Conservation (phyloP, 1,140 invertebrate species). For the Teleogryllus occipitalis region DNA sequence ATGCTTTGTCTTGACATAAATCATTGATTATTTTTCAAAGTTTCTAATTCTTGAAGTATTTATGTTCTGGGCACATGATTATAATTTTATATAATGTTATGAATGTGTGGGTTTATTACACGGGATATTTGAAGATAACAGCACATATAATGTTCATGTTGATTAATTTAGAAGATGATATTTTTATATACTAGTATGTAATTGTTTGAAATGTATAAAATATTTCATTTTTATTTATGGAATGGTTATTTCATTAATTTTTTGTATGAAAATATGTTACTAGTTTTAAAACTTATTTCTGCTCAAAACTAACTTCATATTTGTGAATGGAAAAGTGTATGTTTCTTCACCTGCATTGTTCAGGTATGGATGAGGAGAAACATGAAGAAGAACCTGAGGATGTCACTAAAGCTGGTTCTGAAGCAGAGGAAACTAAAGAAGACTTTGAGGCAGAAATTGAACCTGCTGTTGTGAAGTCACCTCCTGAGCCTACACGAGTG, state of each 20-base stretch:
- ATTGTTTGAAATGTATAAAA: too few species aligned
- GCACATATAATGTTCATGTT: not conserved
- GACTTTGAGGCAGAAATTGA: conserved; percentile 8
- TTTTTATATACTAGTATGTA: not conserved
- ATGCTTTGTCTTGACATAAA: not conserved
- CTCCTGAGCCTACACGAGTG: conserved; percentile 81
- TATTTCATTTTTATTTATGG: too few species aligned
- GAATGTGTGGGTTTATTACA: too few species aligned
- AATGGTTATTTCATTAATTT: too few species aligned
- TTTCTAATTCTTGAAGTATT: too few species aligned
- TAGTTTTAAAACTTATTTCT: too few species aligned
- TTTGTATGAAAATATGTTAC: too few species aligned
- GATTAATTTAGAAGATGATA: not conserved
- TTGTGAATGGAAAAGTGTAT: not conserved
- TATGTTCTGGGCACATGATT: too few species aligned
- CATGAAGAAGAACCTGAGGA: not conserved
- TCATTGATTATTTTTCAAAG: not conserved
- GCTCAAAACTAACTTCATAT: too few species aligned
- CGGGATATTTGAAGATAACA: not conserved
- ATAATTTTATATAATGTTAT: too few species aligned
- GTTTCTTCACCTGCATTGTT: not conserved
- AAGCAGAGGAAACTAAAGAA: not conserved
- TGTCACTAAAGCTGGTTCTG: not conserved
- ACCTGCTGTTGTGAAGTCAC: conserved; percentile 70
- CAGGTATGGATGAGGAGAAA: not conserved